Evolutionary conservation across 2,113 vertebrate species (phyloP), one percentile per base, ranked within the genome.

Genomic region (Crocuta crocuta): DNA sequence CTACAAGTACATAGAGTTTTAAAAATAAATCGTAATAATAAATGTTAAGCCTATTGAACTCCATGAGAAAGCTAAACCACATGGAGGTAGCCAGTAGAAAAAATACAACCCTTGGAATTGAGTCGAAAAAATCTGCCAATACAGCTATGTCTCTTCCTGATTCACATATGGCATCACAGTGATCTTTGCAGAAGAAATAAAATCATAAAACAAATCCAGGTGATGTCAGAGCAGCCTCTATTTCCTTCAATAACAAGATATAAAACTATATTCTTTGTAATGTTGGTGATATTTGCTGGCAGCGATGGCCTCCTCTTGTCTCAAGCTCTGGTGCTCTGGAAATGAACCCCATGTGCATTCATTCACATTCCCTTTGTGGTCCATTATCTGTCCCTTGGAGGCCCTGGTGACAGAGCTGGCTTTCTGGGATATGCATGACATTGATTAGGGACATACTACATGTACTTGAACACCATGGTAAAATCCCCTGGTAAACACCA

Each of bases 391-490:
- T 87, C 94, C 92, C 71, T 48, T 33, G 80, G 76, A 92, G 58
- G 87, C 71, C 97, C 93, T 21, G 50, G 43, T 96, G 98, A 97
- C 97, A 97, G 70, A 74, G 94, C 94, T 97, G 0, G 97, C 95
- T 90, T 89, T 84, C 97, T 96, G 83, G 94, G 94, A 95, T 92
- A 4, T n/a, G 80, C 76, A 91, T 78, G 94, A 89, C 95, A 94
- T 95, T 98, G 96, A 98, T 98, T 95, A 70, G 94, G 97, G 90
- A 98, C 92, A 98, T 92, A 95, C 63, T 71, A 70, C 81, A 93
- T 97, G 89, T 73, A 89, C 80, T 89, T 98, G 87, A 98, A 91
- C 53, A 68, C 63, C 48, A 2, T 79, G 58, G 58, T 33, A 35
- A 43, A 55, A 83, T 43, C 31, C 31, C 68, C 28, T 12, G 50